Percentiles rank a stretch among this genome's conserved stretches.
Evolutionary conservation across 2,888 invertebrate species (phyloP).

Genomic region (Hanleya hanleyi): DNA sequence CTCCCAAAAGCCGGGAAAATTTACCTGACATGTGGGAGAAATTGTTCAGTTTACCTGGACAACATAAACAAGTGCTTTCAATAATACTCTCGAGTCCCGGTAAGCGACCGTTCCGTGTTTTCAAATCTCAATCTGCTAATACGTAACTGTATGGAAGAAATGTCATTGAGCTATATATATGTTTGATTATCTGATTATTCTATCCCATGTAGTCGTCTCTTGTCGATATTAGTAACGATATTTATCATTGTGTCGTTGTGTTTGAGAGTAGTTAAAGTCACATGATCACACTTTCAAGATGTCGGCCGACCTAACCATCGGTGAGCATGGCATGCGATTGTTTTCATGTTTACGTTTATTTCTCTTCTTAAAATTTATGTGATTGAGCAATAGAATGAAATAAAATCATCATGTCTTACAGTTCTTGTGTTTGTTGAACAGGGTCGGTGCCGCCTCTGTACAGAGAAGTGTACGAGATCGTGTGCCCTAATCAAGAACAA

Average conservation of each 20-base stretch:
- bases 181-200: too few relatives aligned
- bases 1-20: too few relatives aligned
- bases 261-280: conserved; percentile 34
- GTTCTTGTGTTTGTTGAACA: conserved; percentile 45
- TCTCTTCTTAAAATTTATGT: too few relatives aligned
- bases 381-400: too few relatives aligned
- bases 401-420: too few relatives aligned
- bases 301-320: conserved; percentile 66
- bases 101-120: too few relatives aligned
- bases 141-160: too few relatives aligned
- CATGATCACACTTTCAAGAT: conserved; percentile 61
- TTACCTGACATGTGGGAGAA: not conserved
- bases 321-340: conserved; percentile 43
- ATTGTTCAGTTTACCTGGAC: conserved; percentile 6
- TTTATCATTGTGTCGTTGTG: too few relatives aligned
- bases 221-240: too few relatives aligned
- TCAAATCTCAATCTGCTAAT: too few relatives aligned
- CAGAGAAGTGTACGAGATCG: conserved; percentile 72
- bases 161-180: too few relatives aligned
- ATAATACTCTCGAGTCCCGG: not conserved
- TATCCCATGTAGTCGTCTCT: too few relatives aligned
- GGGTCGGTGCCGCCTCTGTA: conserved; percentile 73
- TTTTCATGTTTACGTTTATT: not conserved
- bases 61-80: conserved; percentile 7
- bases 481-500: conserved; percentile 73